Conservation (phyloP, 1,140 invertebrate species). For the Xylocopa sonorina region DNA sequence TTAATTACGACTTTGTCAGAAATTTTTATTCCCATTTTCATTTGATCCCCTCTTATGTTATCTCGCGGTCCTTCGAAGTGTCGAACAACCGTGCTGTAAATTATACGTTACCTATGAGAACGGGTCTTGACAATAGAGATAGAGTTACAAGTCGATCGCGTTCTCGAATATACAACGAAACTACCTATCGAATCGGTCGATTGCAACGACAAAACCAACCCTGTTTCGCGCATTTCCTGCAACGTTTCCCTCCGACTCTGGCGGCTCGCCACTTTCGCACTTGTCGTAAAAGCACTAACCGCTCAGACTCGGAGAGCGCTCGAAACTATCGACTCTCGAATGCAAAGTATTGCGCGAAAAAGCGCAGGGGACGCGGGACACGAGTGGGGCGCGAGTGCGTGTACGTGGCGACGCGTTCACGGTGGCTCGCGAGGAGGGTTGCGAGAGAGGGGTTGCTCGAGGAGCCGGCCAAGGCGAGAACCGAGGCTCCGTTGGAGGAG, state of each 20-base stretch:
- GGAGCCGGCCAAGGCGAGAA: background rate
- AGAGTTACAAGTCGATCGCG: no score
- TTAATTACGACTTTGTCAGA: background rate
- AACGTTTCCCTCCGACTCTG: background rate
- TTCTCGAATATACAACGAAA: no score
- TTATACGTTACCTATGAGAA: no score
- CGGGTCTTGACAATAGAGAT: no score
- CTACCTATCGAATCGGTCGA: background rate
- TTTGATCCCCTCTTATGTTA: no score
- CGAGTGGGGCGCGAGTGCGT: background rate
- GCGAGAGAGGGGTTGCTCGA: background rate
- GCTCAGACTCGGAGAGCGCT: background rate
- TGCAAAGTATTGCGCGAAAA: slow-evolving; percentile 28
- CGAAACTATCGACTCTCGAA: slow-evolving; percentile 1
- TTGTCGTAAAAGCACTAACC: background rate
- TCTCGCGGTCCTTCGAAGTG: no score
- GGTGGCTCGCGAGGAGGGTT: background rate
- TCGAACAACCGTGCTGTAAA: no score
- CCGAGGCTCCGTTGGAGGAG: background rate
- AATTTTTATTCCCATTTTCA: background rate
- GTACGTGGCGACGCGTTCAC: background rate
- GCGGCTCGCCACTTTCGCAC: background rate
- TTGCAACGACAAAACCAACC: background rate
- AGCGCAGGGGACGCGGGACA: no score
- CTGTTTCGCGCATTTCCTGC: background rate